Evolutionary conservation across 2,113 vertebrate species (phyloP), one percentile per base, ranked within the genome.

Genomic region (Acinonyx jubatus): DNA sequence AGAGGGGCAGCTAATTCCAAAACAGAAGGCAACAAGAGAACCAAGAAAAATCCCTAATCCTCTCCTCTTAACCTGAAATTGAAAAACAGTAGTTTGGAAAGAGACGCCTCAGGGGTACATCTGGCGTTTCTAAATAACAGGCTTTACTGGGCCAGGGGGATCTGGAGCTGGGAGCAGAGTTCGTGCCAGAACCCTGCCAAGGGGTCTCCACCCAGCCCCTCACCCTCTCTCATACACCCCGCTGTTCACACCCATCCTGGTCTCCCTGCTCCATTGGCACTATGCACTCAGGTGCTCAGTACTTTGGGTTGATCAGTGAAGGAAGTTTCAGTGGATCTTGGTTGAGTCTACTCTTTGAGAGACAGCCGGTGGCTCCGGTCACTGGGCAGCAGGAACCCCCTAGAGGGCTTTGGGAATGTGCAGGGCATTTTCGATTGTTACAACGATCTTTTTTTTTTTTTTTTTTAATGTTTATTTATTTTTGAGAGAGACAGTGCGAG

Each of bases 221-320:
- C 25, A 33, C 3, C 78, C 14, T 27, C 78, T 76, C 1, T n/a
- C 31, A 36, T 14, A 21, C 65, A 7, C 48, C 23, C 0, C 19
- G 0, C 1, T 0, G 5, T 29, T 18, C 66, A 15, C 10, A 4
- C 65, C 21, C 9, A 45, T 8, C 68, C 66, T 57, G 14, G 9
- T 83, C 27, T 73, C 29, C 50, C 31, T 18, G 50, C 25, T 25
- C 18, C 52, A 13, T 6, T 38, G 1, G 5, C 63, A 33, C 66
- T 63, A 41, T 63, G 31, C 61, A 27, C 31, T 57, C n/a, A 15
- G 52, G 5, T 3, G 13, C 76, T 78, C 12, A 5, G n/a, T n/a
- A 15, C 41, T 61, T 69, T 25, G 0, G 33, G 50, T n/a, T 71
- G 69, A 48, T 31, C 25, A 25, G 29, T 41, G 4, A 55, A 27